These are phyloP conservation scores for Epicauta chinensis DNA, from an alignment of 1,140 invertebrate genomes.

Conservation along the genomic window DNA sequence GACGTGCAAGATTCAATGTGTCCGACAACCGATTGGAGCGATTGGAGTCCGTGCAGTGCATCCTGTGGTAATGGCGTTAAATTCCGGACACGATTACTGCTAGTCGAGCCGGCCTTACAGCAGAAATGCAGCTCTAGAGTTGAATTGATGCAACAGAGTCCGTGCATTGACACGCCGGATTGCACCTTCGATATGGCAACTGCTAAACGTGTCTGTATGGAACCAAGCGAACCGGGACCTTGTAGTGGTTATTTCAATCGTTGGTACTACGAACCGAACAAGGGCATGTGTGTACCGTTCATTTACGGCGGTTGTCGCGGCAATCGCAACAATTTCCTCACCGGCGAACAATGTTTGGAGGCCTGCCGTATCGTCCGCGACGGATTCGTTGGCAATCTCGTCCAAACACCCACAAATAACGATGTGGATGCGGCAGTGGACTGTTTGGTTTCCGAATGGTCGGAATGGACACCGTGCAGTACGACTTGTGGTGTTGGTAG, in stretches of 20 bases:
- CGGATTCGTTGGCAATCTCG: slow-evolving; percentile 18
- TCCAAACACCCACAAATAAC: no score
- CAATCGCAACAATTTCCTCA: slow-evolving; percentile 84
- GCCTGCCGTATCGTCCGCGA: slow-evolving; percentile 59
- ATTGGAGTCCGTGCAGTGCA: slow-evolving; percentile 69
- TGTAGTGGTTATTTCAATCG: slow-evolving; percentile 76
- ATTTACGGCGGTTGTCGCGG: slow-evolving; percentile 83
- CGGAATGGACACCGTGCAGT: slow-evolving; percentile 67
- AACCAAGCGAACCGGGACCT: slow-evolving; percentile 64
- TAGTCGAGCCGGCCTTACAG: slow-evolving; percentile 53
- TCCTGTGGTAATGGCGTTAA: slow-evolving; percentile 64
- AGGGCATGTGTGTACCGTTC: slow-evolving; percentile 73
- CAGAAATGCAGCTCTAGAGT: slow-evolving; percentile 53
- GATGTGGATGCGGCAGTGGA: slow-evolving; percentile 39
- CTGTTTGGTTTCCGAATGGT: slow-evolving; percentile 68
- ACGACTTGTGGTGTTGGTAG: slow-evolving; percentile 62
- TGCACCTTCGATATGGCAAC: slow-evolving; percentile 65
- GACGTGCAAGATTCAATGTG: slow-evolving; percentile 55
- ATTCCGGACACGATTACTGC: slow-evolving; percentile 61
- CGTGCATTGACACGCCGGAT: slow-evolving; percentile 57
- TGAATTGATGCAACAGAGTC: slow-evolving; percentile 57
- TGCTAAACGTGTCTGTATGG: slow-evolving; percentile 74
- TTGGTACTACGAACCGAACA: slow-evolving; percentile 72
- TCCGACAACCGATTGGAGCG: slow-evolving; percentile 61
- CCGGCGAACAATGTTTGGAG: slow-evolving; percentile 65